Evolutionary conservation across 1,140 invertebrate genomes (phyloP).

Genomic region (Pristionchus pacificus): DNA sequence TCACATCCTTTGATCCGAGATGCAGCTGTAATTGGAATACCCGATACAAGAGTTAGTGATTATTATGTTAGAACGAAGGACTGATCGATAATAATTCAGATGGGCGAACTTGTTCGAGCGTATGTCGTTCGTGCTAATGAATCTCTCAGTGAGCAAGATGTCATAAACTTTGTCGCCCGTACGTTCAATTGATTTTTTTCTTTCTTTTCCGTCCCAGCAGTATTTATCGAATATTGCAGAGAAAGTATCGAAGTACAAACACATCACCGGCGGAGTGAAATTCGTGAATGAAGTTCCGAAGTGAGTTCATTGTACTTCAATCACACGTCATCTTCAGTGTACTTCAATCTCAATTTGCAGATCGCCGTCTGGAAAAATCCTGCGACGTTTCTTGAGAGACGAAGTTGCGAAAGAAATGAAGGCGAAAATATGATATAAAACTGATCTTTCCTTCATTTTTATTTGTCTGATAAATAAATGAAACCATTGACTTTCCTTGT

Average conservation of each 20-base stretch:
- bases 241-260: neutral
- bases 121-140: neutral
- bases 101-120: neutral
- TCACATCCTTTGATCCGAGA: neutral
- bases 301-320: too few species aligned
- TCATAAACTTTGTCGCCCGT: neutral
- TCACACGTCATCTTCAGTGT: too few species aligned
- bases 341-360: too few species aligned
- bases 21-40: neutral
- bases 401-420: neutral
- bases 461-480: too few species aligned
- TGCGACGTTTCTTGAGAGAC: constrained; percentile 60
- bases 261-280: neutral
- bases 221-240: too few species aligned
- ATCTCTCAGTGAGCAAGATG: neutral
- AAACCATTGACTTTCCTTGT: too few species aligned
- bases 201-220: too few species aligned
- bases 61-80: neutral
- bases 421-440: too few species aligned
- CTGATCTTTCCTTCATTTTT: too few species aligned
- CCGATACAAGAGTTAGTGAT: neutral
- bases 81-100: neutral
- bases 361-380: constrained; percentile 71
- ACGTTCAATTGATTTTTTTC: neutral
- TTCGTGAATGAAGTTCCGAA: neutral